phyloP scores from a whole-genome alignment of 1,140 invertebrate species.

The Ostrea denselamellosa region DNA sequence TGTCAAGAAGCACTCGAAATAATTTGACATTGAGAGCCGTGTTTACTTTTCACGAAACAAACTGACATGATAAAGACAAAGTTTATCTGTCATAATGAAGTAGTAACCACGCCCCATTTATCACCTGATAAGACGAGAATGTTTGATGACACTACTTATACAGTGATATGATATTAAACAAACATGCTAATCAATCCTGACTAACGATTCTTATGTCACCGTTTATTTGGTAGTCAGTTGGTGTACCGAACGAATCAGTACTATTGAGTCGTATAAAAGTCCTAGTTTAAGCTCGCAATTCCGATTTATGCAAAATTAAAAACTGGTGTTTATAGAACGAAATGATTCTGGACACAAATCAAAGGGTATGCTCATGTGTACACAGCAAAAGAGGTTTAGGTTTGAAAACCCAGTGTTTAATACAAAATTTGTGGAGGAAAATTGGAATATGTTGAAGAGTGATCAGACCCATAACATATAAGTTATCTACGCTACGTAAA shows the following conservation, averaged over 20 bases:
- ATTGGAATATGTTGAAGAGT: too few species aligned
- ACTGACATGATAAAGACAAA: constrained; percentile 33
- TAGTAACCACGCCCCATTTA: background rate
- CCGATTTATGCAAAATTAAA: too few species aligned
- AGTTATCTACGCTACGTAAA: too few species aligned
- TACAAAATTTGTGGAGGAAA: too few species aligned
- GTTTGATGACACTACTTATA: constrained; percentile 28
- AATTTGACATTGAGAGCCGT: constrained; percentile 24
- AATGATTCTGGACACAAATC: too few species aligned
- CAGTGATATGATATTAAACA: background rate
- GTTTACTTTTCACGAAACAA: background rate
- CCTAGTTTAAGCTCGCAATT: too few species aligned
- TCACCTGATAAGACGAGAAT: constrained; percentile 23
- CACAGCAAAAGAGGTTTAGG: too few species aligned
- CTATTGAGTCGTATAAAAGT: background rate
- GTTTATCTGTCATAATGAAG: constrained; percentile 25
- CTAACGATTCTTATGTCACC: background rate
- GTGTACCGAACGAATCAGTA: background rate
- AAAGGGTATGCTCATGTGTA: too few species aligned
- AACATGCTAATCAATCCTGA: constrained; percentile 11
- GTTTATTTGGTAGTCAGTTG: background rate
- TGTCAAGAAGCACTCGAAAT: background rate
- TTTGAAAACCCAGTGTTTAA: too few species aligned
- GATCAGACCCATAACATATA: too few species aligned
- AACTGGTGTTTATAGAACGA: too few species aligned